Base-by-base conservation (phyloP, 1,140 invertebrate species). In the Drosophila grimshawi region DNA sequence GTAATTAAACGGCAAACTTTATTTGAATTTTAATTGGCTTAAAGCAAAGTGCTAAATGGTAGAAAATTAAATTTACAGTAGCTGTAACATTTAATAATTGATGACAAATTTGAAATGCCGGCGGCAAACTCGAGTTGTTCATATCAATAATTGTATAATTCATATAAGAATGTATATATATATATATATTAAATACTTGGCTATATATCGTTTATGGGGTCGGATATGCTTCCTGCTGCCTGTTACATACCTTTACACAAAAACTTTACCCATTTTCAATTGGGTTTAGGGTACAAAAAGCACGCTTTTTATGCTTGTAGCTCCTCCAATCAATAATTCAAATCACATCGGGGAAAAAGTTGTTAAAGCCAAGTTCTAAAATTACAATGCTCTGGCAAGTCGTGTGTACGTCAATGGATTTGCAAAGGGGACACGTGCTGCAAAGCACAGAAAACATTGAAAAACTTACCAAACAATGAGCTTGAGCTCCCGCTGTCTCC, bases 381-480 rank as follows among this genome's bases (percentile, higher is more conserved):
- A 69, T 52, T 53, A 48, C 46, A 29, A 45, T 19, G 19, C 41
- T n/a, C 45, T 19, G 1, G 32, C 8, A 35, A 39, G 5, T 10
- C 6, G 30, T 19, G 39, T 35, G 19, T 45, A 55, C 45, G 35
- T 59, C 55, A 55, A 49, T 49, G 32, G 11, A 49, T 52, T 63
- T 53, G 29, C 27, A 3, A 52, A 30, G 49, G 71, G 57, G 19
- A 19, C 63, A 73, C 71, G 71, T 69, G 71, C 57, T 51, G 49
- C 45, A 30, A 55, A 37, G 41, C 57, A 53, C 30, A 46, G 56
- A 10, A 60, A 73, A 73, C 64, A 63, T n/a, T 32, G n/a, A 41
- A 63, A 59, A 67, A 67, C 52, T 67, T 67, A 49, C 57, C 64
- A 67, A 67, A 48, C 41, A 67, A 57, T 39, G 41, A 45, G 32